Base-by-base conservation (phyloP, 1,140 invertebrate species). In the Eufriesea mexicana region DNA sequence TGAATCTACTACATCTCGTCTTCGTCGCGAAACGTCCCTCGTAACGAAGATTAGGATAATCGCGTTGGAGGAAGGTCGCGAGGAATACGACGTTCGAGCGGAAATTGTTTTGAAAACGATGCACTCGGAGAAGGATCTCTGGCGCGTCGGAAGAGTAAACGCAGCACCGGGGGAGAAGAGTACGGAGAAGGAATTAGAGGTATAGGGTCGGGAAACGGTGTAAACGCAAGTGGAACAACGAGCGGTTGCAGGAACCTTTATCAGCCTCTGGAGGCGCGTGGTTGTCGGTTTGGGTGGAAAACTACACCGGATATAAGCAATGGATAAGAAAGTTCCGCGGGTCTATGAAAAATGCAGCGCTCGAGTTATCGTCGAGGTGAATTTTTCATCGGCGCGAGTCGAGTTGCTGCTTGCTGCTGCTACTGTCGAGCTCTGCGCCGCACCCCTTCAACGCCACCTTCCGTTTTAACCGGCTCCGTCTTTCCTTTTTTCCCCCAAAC, bases 281-380 rank as follows among this genome's bases (percentile, higher is more conserved):
- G 78, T 87, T 78, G 86, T 86, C 84, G 89, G 89, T 91, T 88
- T 82, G 83, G 83, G 84, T 83, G 85, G 90, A 87, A 89, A 93
- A 93, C 91, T 91, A 93, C 90, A 90, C 88, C 90, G 91, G 91
- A 93, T 92, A 92, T 91, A 91, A 92, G 91, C 89, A 90, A 88
- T 90, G 90, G 92, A 93, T 93, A 92, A 93, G 91, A 93, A 92
- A 92, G 91, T 92, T 92, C 90, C 88, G 91, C 83, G 89, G 80
- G 74, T 85, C 85, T 91, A 93, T 94, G 92, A 94, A 94, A 94
- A 93, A 94, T 94, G 91, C 92, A 93, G 90, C 89, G 90, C 88
- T 84, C 91, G 89, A 91, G 91, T 93, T 93, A 93, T 93, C 92
- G 92, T 88, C 87, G 89, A 86, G 84, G 89, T 94, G 92, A 93